Evolutionary conservation across 2,888 invertebrate genomes (phyloP), one percentile per base, ranked within the genome.

Genomic region (Acronicta leporina): DNA sequence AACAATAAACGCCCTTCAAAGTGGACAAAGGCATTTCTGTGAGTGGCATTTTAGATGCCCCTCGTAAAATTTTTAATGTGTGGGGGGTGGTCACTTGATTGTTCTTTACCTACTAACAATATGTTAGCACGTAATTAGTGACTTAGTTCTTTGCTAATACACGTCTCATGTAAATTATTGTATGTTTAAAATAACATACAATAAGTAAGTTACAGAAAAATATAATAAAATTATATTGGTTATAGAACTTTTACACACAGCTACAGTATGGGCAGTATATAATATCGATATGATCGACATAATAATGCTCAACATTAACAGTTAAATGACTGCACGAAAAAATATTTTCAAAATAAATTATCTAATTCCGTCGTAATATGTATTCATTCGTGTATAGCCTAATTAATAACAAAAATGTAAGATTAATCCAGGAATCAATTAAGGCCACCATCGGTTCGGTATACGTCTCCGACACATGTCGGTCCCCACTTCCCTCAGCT

Each of bases 381-480:
- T 68, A 68, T 76, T 66, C 62, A 69, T n/a, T 38, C 38, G n/a
- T 38, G 38, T 63, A 41, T 61, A 56, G 51, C 56, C 63, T 80
- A 80, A 85, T 83, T 79, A 80, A 84, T 75, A 77, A 80, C 76
- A 78, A 75, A 81, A 85, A 83, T 81, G 84, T 82, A 79, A 78
- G 82, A 85, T 87, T 87, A 84, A 85, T 85, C 84, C 82, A 84
- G 87, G 86, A 93, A 94, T 94, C 94, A 94, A 94, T 94, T 94
- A 93, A 86, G 88, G 83, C 81, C 84, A 84, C 87, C 92, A 90
- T 91, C 94, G 95, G 95, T 89, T 89, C 91, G 94, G 95, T 95
- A 94, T 94, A 89, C 95, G 92, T 94, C 93, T 92, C 90, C 92
- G 86, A 91, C 95, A 95, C 95, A 94, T 94, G 94, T 93, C 94